Evolutionary conservation across 1,140 invertebrate species (phyloP).

Genomic region (Drosophila kohkoa): DNA sequence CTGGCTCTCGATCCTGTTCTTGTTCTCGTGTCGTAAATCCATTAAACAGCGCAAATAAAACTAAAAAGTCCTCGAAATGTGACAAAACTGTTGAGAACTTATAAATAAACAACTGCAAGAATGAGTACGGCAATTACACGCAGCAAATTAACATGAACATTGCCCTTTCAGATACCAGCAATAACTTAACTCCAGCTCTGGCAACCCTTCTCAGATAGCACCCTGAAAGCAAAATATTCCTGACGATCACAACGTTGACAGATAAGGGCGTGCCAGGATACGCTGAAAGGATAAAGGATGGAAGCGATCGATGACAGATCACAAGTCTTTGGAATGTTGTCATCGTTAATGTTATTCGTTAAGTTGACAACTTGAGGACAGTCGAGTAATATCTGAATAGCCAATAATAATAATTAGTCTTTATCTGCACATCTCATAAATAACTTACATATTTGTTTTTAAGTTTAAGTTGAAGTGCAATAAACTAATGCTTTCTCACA

Average conservation of each 20-base stretch:
- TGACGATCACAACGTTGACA: constrained; percentile 14
- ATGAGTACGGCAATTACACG: constrained; percentile 56
- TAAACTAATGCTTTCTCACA: background rate
- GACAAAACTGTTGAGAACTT: constrained; percentile 66
- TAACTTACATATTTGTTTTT: background rate
- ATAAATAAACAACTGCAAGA: constrained; percentile 66
- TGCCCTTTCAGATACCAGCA: constrained; percentile 18
- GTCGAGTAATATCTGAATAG: constrained; percentile 17
- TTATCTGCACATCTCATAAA: constrained; percentile 16
- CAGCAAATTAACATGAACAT: constrained; percentile 57
- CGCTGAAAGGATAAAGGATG: constrained; percentile 6
- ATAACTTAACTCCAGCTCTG: constrained; percentile 51
- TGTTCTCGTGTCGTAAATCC: constrained; percentile 62
- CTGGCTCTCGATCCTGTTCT: background rate
- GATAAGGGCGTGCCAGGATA: constrained; percentile 19
- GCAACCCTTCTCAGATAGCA: constrained; percentile 16
- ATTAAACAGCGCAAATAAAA: constrained; percentile 45
- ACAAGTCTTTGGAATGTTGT: constrained; percentile 22
- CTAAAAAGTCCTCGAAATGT: constrained; percentile 31
- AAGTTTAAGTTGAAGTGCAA: background rate
- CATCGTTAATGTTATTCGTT: background rate
- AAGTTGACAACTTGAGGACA: constrained; percentile 18
- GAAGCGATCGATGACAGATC: constrained; percentile 27
- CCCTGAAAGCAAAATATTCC: background rate
- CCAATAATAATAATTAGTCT: constrained; percentile 21